These are phyloP conservation scores for Platynereis dumerilii DNA, from an alignment of 2,888 invertebrate species.

Conservation along the genomic window DNA sequence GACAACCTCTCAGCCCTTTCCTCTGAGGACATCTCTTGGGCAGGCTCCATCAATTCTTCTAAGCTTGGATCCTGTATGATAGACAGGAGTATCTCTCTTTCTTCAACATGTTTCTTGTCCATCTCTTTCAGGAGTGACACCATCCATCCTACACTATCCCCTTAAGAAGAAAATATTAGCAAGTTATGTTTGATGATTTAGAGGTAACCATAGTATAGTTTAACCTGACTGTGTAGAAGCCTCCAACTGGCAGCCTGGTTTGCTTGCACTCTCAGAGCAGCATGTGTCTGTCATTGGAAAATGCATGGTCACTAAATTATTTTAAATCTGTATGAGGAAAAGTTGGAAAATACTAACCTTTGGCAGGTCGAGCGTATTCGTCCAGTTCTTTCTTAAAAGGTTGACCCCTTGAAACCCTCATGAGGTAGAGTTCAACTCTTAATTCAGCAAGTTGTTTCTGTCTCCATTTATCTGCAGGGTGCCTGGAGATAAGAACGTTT, in stretches of 20 bases:
- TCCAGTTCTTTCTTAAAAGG: slow-evolving; percentile 21
- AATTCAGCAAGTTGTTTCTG: slow-evolving; percentile 44
- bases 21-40: slow-evolving; percentile 49
- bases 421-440: slow-evolving; percentile 40
- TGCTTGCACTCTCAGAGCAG: too few relatives aligned
- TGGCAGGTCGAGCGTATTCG: slow-evolving; percentile 27
- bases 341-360: slow-evolving; percentile 22
- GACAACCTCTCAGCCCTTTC: slow-evolving; percentile 59
- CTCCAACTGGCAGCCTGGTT: too few relatives aligned
- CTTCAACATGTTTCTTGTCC: slow-evolving; percentile 52
- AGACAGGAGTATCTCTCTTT: slow-evolving; percentile 51
- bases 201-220: too few relatives aligned
- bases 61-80: slow-evolving; percentile 54
- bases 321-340: neutral
- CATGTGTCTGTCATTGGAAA: too few relatives aligned
- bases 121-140: slow-evolving; percentile 46
- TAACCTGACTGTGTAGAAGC: too few relatives aligned
- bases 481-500: slow-evolving; percentile 31
- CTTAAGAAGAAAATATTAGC: slow-evolving; percentile 7
- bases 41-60: slow-evolving; percentile 52
- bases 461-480: slow-evolving; percentile 41
- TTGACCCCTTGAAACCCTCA: slow-evolving; percentile 29
- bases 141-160: slow-evolving; percentile 40
- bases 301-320: neutral
- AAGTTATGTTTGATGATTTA: too few relatives aligned